Evolutionary conservation across 1,140 invertebrate species (phyloP).

Genomic region (Pantala flavescens): DNA sequence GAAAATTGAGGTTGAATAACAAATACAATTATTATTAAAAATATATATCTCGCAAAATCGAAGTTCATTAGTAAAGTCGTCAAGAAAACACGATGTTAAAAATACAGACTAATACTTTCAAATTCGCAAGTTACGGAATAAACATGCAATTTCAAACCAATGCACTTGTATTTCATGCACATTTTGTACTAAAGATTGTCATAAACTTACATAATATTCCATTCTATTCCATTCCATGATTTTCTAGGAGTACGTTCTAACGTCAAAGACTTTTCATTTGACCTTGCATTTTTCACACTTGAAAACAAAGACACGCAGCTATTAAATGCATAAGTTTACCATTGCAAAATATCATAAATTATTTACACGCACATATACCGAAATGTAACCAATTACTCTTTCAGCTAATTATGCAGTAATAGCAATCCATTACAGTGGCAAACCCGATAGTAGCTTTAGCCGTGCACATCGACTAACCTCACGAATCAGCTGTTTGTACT

Average conservation of each 20-base stretch:
- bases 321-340: not conserved
- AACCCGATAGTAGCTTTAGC: not conserved
- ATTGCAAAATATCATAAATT: not conserved
- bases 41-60: too few species aligned
- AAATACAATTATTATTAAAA: too few species aligned
- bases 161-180: not conserved
- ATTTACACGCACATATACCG: not conserved
- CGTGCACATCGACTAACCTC: not conserved
- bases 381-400: not conserved
- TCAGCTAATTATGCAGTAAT: not conserved
- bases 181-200: not conserved
- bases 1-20: not conserved
- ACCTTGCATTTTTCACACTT: conserved; percentile 6
- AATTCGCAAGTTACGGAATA: not conserved
- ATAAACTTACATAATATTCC: not conserved
- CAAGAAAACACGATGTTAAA: too few species aligned
- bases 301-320: conserved; percentile 8
- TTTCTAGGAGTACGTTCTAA: not conserved
- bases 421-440: not conserved
- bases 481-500: conserved; percentile 9
- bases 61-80: too few species aligned
- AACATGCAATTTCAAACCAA: not conserved
- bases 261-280: conserved; percentile 9
- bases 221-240: conserved; percentile 10
- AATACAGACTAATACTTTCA: not conserved